These are phyloP conservation scores for Rhadina sibilatrix DNA, from an alignment of 2,113 vertebrate species.

Conservation along the genomic window DNA sequence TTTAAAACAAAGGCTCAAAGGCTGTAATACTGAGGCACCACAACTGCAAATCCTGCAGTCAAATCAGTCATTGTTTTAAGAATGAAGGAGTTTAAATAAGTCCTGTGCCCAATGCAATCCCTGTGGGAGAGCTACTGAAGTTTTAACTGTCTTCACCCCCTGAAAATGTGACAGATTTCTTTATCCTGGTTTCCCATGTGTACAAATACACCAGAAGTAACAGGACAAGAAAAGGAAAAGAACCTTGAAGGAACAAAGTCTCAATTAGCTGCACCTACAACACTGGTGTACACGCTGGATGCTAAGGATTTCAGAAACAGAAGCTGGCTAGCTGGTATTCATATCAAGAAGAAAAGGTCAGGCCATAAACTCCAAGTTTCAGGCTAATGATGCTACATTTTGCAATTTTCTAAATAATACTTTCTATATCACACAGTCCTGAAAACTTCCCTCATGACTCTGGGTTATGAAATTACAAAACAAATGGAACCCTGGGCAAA, in stretches of 20 bases:
- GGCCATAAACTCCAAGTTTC: background rate
- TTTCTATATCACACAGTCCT: background rate
- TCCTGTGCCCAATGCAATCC: background rate
- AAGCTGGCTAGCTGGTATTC: background rate
- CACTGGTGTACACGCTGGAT: rapidly evolving
- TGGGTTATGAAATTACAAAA: background rate
- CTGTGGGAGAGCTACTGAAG: background rate
- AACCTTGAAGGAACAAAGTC: background rate
- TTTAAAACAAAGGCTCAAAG: background rate
- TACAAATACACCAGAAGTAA: background rate
- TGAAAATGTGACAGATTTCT: background rate
- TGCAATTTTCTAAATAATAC: background rate
- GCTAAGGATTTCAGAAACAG: background rate
- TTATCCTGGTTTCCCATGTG: background rate
- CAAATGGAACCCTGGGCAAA: background rate
- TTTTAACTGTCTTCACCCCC: background rate
- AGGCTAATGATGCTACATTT: background rate
- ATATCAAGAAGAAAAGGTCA: background rate
- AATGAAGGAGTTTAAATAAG: background rate
- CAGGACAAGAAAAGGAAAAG: background rate
- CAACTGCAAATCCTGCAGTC: background rate
- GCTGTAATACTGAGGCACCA: background rate
- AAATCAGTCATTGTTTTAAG: background rate
- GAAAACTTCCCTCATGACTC: background rate
- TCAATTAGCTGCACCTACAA: background rate